Conservation (phyloP, 2,888 invertebrate genomes). For the Drosophila robusta region DNA sequence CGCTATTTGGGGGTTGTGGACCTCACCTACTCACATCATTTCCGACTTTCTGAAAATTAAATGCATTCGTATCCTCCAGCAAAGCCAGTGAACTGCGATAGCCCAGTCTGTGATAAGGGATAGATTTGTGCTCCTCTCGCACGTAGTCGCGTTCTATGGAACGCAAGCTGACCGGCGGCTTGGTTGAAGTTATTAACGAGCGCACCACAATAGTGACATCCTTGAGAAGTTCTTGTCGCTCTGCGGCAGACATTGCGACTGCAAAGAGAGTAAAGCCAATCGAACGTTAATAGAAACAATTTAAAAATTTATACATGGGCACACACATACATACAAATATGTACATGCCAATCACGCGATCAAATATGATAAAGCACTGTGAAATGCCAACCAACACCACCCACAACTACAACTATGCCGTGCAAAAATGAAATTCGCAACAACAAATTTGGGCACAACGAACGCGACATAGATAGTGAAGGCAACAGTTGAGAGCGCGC, state of each 20-base stretch:
- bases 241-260: slow-evolving; percentile 41
- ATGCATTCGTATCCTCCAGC: slow-evolving; percentile 87
- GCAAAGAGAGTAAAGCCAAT: slow-evolving; percentile 5
- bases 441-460: slow-evolving; percentile 26
- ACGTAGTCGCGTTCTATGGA: slow-evolving; percentile 87
- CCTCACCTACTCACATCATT: slow-evolving; percentile 46
- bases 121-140: slow-evolving; percentile 87
- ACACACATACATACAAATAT: neutral
- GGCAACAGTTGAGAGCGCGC: slow-evolving; percentile 17
- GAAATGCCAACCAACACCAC: slow-evolving; percentile 32
- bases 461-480: slow-evolving; percentile 27
- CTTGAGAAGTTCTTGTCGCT: slow-evolving; percentile 62
- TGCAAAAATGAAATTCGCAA: slow-evolving; percentile 42
- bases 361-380: slow-evolving; percentile 49
- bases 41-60: slow-evolving; percentile 83
- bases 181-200: slow-evolving; percentile 80
- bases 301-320: neutral
- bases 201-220: slow-evolving; percentile 77
- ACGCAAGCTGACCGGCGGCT: slow-evolving; percentile 77
- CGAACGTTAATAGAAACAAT: slow-evolving; percentile 2
- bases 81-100: slow-evolving; percentile 87
- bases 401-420: slow-evolving; percentile 36
- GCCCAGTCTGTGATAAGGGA: slow-evolving; percentile 88
- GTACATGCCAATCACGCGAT: slow-evolving; percentile 36
- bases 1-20: slow-evolving; percentile 13